Evolutionary conservation across 1,140 invertebrate genomes (phyloP), one percentile per base, ranked within the genome.

Genomic region (Drosophila nannoptera): DNA sequence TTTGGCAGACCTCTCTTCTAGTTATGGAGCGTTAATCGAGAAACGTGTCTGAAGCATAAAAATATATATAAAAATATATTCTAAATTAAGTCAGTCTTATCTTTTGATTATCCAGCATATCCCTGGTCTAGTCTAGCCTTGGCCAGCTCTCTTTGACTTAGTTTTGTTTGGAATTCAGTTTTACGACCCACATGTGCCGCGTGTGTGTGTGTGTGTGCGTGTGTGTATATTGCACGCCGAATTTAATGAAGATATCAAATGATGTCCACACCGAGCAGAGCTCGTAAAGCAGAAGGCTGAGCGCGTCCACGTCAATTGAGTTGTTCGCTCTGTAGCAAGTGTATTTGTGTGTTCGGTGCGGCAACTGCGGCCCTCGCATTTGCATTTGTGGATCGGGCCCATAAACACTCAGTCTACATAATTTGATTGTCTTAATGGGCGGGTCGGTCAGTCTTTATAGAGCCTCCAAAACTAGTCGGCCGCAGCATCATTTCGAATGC

Each of bases 391-490:
- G 49, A 52, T 16, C 49, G 12, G 35, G 49, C 31, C 45, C 61
- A 75, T 82, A 83, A 82, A 83, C 68, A 75, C 75, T 69, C 65
- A 48, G 66, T 64, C 69, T 68, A 75, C 72, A 80, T 71, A 69
- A 83, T 80, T 83, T 73, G 56, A 63, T 74, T 70, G 73, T 68
- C 60, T 76, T 76, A 78, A 73, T 73, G 67, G 67, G 22, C 22
- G 22, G 36, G 46, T 11, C 50, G 42, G 49, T 22, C 16, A 59
- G 71, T 69, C 52, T 64, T 76, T 73, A 62, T 68, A 58, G 60
- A 65, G 45, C 52, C 32, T 22, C 22, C 22, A 22, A 45, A 14
- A 49, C 65, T 16, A 46, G 53, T 49, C 31, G 56, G 9, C 16
- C 32, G 48, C 48, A 49, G 29, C 46, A 59, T 59, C 43, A 55